Evolutionary conservation across 2,888 invertebrate species (phyloP).

Genomic region (Dichetophora obliterata): DNA sequence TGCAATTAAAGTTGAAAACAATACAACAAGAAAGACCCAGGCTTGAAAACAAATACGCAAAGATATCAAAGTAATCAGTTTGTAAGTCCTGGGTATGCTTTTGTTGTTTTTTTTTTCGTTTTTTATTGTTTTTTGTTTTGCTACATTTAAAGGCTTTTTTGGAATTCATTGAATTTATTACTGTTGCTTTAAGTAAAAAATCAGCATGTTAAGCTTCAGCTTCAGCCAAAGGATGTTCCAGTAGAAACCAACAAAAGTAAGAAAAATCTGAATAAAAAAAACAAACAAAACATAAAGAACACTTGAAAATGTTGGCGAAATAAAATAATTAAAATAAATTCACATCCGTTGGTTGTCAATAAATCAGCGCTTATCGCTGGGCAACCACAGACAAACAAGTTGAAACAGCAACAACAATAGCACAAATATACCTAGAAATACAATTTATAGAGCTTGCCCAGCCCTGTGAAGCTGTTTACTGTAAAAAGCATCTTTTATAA

Average conservation of each 20-base stretch:
- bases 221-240: no score
- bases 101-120: not conserved
- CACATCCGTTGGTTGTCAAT: constrained; percentile 56
- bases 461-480: not conserved
- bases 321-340: constrained; percentile 42
- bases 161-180: constrained; percentile 26
- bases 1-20: not conserved
- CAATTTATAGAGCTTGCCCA: not conserved
- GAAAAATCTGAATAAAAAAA: constrained; percentile 29
- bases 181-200: constrained; percentile 16
- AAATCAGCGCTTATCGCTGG: constrained; percentile 66
- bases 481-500: not conserved
- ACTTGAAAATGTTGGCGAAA: constrained; percentile 16
- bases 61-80: constrained; percentile 48
- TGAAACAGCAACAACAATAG: not conserved
- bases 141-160: constrained; percentile 1
- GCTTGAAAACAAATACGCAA: constrained; percentile 32
- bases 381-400: constrained; percentile 58
- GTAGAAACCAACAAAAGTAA: not conserved
- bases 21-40: not conserved
- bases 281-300: constrained; percentile 26
- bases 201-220: not conserved
- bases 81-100: constrained; percentile 26
- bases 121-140: not conserved
- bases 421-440: not conserved